These are phyloP conservation scores for Calonectris borealis DNA, from an alignment of 2,113 vertebrate species.

Conservation along the genomic window DNA sequence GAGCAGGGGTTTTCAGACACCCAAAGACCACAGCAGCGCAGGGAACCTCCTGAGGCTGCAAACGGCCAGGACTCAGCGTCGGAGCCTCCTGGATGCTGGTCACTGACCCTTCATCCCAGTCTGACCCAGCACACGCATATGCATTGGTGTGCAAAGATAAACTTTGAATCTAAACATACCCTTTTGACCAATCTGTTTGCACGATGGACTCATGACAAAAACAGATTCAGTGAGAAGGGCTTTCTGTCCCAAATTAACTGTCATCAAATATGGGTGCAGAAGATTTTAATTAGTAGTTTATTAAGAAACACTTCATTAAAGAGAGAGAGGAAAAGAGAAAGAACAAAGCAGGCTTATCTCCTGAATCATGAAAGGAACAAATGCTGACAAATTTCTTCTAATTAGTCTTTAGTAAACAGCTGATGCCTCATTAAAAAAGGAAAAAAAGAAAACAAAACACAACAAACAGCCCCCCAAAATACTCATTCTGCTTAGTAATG, in stretches of 20 bases:
- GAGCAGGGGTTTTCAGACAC: background rate
- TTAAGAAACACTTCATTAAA: constrained; percentile 48
- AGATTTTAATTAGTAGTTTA: constrained; percentile 30
- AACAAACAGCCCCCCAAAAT: background rate
- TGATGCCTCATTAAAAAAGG: background rate
- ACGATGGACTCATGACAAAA: background rate
- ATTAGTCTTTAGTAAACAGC: constrained; percentile 44
- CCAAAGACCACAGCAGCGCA: fast-evolving
- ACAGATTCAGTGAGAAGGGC: background rate
- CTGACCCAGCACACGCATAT: fast-evolving
- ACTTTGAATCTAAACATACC: background rate
- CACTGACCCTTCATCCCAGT: background rate
- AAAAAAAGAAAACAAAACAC: background rate
- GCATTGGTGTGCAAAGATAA: background rate
- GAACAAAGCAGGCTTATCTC: constrained; percentile 33
- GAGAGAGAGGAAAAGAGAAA: constrained; percentile 11
- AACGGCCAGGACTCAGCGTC: fast-evolving
- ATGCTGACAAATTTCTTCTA: constrained; percentile 36
- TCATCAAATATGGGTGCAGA: background rate
- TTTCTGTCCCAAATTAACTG: background rate
- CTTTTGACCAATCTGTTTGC: background rate
- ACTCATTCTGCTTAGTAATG: background rate
- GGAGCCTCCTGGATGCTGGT: background rate
- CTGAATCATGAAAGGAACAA: constrained; percentile 33
- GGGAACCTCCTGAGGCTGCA: background rate